Evolutionary conservation across 2,888 invertebrate genomes (phyloP).

Genomic region (Amiota minor): DNA sequence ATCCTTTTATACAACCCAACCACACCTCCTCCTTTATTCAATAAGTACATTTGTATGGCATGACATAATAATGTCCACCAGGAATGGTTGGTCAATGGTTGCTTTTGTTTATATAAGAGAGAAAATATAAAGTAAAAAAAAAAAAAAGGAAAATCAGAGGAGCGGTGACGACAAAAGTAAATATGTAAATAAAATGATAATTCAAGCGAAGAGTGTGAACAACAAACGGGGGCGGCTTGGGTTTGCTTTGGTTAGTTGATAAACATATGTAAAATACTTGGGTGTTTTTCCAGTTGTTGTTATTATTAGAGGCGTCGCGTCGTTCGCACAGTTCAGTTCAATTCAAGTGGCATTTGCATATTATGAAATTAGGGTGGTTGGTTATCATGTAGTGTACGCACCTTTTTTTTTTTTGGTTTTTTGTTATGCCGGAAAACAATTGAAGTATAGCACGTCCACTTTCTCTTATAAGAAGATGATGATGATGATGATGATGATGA

Average conservation of each 20-base stretch:
- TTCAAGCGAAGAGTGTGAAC: neutral
- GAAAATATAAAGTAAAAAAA: neutral
- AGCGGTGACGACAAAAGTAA: neutral
- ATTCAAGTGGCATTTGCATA: constrained; percentile 3
- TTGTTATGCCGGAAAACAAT: neutral
- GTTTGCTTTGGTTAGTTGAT: neutral
- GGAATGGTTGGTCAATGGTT: too few species aligned
- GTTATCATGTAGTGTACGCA: too few species aligned
- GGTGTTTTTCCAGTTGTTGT: too few species aligned
- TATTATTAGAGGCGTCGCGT: too few species aligned
- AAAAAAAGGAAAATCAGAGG: neutral
- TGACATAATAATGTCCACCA: too few species aligned
- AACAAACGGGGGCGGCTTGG: neutral
- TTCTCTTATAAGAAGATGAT: neutral
- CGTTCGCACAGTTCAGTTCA: neutral
- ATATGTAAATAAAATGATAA: too few species aligned
- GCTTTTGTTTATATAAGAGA: too few species aligned
- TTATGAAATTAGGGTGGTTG: too few species aligned
- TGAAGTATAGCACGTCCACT: neutral
- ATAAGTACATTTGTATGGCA: too few species aligned
- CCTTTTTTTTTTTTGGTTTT: neutral
- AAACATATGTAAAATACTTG: neutral
- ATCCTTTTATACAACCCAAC: too few species aligned
- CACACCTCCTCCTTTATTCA: too few species aligned
- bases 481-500: too few species aligned